Evolutionary conservation across 2,888 invertebrate species (phyloP).

Genomic region (Meiosimyza decipiens): DNA sequence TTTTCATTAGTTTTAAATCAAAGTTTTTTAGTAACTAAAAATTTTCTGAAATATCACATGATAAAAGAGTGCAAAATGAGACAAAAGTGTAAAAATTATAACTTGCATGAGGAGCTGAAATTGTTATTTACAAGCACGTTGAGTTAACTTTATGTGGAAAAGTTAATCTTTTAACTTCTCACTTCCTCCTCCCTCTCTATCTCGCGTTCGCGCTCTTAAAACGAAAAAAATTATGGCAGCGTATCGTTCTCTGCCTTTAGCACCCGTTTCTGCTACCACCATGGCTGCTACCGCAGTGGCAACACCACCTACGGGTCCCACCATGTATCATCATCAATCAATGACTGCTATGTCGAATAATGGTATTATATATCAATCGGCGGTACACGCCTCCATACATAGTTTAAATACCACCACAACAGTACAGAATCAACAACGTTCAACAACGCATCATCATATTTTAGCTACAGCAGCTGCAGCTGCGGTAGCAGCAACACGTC

Average conservation of each 20-base stretch:
- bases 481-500: slow-evolving; percentile 51
- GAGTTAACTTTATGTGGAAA: too few relatives aligned
- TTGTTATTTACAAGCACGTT: too few relatives aligned
- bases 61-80: slow-evolving; percentile 5
- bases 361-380: slow-evolving; percentile 66
- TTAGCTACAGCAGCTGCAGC: slow-evolving; percentile 61
- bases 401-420: slow-evolving; percentile 56
- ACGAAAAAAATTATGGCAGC: slow-evolving; percentile 55
- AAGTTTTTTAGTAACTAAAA: too few relatives aligned
- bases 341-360: slow-evolving; percentile 66
- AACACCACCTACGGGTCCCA: slow-evolving; percentile 52
- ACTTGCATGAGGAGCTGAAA: too few relatives aligned
- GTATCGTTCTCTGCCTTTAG: slow-evolving; percentile 57
- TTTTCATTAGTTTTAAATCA: too few relatives aligned
- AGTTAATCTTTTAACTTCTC: background rate
- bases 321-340: slow-evolving; percentile 65
- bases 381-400: slow-evolving; percentile 66
- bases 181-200: background rate
- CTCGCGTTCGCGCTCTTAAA: background rate
- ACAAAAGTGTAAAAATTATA: background rate
- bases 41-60: too few relatives aligned
- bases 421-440: slow-evolving; percentile 59
- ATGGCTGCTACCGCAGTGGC: slow-evolving; percentile 52
- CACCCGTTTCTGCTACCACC: slow-evolving; percentile 59
- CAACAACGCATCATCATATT: slow-evolving; percentile 62